Conservation (phyloP, 2,888 invertebrate genomes). For the Paralinhomoeus sp. region DNA sequence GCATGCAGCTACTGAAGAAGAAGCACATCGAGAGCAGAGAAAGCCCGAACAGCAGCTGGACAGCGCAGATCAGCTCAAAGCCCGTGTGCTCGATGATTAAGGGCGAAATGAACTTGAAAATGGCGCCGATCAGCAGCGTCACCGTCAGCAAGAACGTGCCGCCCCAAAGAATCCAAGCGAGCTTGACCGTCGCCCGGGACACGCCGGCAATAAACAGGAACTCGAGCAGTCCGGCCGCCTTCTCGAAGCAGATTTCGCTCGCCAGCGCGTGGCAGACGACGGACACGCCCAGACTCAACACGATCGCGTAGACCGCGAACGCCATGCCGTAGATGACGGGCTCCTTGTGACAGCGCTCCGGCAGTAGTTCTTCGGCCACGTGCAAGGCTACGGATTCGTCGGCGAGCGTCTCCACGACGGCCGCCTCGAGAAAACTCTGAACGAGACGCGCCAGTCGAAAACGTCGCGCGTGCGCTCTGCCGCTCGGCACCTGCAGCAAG, state of each 20-base stretch:
- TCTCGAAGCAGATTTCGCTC: constrained; percentile 2
- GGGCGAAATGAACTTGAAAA: not conserved
- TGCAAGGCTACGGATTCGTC: not conserved
- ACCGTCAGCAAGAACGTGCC: too few species aligned
- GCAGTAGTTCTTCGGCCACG: not conserved
- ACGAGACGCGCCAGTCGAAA: not conserved
- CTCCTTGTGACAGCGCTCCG: constrained; percentile 1
- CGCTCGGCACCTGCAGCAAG: not conserved
- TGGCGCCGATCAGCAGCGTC: too few species aligned
- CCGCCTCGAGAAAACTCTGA: not conserved
- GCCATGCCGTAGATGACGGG: not conserved
- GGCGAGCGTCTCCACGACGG: not conserved
- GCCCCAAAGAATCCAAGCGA: not conserved
- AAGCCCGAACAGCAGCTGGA: too few species aligned
- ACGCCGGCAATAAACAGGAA: constrained; percentile 2
- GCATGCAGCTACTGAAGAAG: not conserved
- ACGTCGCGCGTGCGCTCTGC: not conserved
- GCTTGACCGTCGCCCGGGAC: not conserved
- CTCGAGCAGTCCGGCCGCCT: constrained; percentile 1
- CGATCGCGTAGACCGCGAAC: not conserved
- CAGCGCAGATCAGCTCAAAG: too few species aligned
- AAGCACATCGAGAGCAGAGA: not conserved
- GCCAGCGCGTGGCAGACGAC: not conserved
- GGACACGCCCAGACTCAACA: not conserved
- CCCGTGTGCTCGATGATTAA: not conserved